Evolutionary conservation across 2,797 vertebrate species (phyloP).

Genomic region (Novumbra hubbsi): DNA sequence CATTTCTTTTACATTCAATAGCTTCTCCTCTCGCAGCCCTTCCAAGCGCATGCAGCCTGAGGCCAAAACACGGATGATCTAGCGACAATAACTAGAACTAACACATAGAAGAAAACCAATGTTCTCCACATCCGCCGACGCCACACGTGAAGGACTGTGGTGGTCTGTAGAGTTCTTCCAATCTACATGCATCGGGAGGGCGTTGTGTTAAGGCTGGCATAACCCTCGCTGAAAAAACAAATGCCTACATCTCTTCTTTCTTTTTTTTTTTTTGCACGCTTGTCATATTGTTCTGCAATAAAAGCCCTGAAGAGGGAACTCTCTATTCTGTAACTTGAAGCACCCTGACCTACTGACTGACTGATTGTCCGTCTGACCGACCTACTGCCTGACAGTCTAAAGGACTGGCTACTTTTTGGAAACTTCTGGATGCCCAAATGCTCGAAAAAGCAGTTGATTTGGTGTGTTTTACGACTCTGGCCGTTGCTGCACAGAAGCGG

Average conservation of each 20-base stretch:
- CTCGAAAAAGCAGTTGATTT: no score
- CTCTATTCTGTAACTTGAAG: neutral
- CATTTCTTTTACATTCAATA: slow-evolving; percentile 77
- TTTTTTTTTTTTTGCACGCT: slow-evolving; percentile 14
- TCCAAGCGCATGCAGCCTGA: slow-evolving; percentile 77
- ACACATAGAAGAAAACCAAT: slow-evolving; percentile 40
- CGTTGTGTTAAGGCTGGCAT: slow-evolving; percentile 58
- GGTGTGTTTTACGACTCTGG: neutral
- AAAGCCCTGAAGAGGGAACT: slow-evolving; percentile 9
- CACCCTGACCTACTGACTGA: slow-evolving; percentile 2
- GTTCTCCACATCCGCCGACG: slow-evolving; percentile 32
- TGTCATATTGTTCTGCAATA: slow-evolving; percentile 10
- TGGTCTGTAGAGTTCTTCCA: slow-evolving; percentile 31
- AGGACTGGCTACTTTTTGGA: slow-evolving; percentile 5
- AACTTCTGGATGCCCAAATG: slow-evolving; percentile 10
- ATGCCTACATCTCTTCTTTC: neutral
- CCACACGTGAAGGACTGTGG: slow-evolving; percentile 25
- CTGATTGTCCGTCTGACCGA: neutral
- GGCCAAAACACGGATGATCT: slow-evolving; percentile 48
- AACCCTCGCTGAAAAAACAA: slow-evolving; percentile 40
- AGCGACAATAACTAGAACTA: slow-evolving; percentile 28
- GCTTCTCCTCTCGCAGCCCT: slow-evolving; percentile 71
- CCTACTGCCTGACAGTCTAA: neutral
- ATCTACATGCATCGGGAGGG: slow-evolving; percentile 64
- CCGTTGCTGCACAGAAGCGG: slow-evolving; percentile 4